Percentiles rank a stretch among this genome's conserved stretches.
Evolutionary conservation across 2,797 vertebrate species (phyloP).

Genomic region (Rhincodon typus): DNA sequence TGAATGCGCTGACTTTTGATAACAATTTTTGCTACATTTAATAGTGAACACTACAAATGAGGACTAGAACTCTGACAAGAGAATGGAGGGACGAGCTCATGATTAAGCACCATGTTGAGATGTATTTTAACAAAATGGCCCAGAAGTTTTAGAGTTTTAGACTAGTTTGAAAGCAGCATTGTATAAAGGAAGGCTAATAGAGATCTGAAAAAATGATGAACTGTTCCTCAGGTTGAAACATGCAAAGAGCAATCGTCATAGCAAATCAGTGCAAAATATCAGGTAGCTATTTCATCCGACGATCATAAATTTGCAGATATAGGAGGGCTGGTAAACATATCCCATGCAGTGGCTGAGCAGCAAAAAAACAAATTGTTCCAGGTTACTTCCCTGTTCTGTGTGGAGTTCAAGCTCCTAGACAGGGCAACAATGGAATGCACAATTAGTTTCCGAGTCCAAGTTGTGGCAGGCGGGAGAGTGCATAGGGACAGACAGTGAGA

Average conservation of each 20-base stretch:
- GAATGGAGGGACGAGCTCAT: not conserved
- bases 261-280: not conserved
- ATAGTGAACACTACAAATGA: not conserved
- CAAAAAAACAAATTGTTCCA: not conserved
- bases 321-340: not conserved
- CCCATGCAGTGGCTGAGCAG: not conserved
- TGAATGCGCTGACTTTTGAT: not conserved
- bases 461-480: not conserved
- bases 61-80: not conserved
- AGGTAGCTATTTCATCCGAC: not conserved
- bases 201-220: not conserved
- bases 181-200: too few species aligned
- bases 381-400: not conserved
- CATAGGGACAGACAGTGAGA: too few species aligned
- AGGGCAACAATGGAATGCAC: not conserved
- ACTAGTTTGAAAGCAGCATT: not conserved
- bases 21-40: not conserved
- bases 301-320: too few species aligned
- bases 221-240: not conserved
- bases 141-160: too few species aligned
- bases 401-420: not conserved
- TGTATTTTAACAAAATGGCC: not conserved
- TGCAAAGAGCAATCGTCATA: not conserved
- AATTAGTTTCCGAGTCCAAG: not conserved
- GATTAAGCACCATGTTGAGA: not conserved